phyloP scores from a whole-genome alignment of 1,140 invertebrate species.

The Arctopsyche grandis region DNA sequence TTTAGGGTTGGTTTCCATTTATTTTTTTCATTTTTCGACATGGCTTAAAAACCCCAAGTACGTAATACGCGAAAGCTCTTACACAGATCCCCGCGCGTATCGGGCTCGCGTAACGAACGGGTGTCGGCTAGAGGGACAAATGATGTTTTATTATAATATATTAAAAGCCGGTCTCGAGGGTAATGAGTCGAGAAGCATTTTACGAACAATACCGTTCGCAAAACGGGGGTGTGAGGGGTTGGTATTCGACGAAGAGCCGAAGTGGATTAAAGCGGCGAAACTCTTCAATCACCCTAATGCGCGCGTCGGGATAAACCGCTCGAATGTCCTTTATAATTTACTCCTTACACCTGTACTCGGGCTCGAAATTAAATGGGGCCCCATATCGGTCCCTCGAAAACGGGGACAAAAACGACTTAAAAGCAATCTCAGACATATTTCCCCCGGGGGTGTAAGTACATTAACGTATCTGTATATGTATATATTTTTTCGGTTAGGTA shows the following conservation, averaged over 20 bases:
- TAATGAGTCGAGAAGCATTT: conserved; percentile 47
- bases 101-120: too few relatives aligned
- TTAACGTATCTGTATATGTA: too few relatives aligned
- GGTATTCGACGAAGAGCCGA: conserved; percentile 23
- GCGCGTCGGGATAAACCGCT: conserved; percentile 42
- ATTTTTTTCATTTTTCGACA: too few relatives aligned
- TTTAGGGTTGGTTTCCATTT: too few relatives aligned
- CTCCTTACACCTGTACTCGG: conserved; percentile 45
- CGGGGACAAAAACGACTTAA: conserved; percentile 43
- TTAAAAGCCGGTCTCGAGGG: conserved; percentile 46
- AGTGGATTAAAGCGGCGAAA: conserved; percentile 48
- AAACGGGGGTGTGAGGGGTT: background rate
- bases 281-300: conserved; percentile 51
- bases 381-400: conserved; percentile 16
- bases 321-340: conserved; percentile 48
- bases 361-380: conserved; percentile 34
- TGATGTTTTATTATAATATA: conserved; percentile 46
- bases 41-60: too few relatives aligned
- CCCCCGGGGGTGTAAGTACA: conserved; percentile 44
- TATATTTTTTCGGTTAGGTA: conserved; percentile 16
- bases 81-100: too few relatives aligned
- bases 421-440: conserved; percentile 47
- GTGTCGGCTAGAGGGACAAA: background rate
- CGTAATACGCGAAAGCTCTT: too few relatives aligned
- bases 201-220: conserved; percentile 32